A percentile compares a stretch with the other conserved stretches of the same genome.
These are phyloP conservation scores for Epinotia ramella DNA, from an alignment of 2,888 invertebrate species.

Conservation along the genomic window DNA sequence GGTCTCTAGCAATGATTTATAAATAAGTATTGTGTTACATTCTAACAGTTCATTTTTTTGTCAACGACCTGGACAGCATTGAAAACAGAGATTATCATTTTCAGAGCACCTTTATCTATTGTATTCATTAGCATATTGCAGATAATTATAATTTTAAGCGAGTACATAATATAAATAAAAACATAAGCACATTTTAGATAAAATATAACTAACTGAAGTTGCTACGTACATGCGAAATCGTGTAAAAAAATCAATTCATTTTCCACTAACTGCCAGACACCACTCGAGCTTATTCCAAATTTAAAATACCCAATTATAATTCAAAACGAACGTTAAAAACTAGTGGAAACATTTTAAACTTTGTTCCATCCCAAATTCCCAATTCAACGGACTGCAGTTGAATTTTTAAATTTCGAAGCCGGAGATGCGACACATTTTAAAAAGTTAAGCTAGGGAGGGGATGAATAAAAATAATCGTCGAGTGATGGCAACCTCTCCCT, in stretches of 20 bases:
- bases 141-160: no score
- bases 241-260: constrained; percentile 4
- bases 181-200: no score
- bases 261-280: not conserved
- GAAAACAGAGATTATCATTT: constrained; percentile 23
- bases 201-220: not conserved
- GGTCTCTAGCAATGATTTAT: constrained; percentile 69
- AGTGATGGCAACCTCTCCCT: constrained; percentile 71
- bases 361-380: constrained; percentile 42
- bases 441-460: constrained; percentile 50
- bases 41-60: constrained; percentile 52
- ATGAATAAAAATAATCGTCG: constrained; percentile 79
- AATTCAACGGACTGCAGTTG: constrained; percentile 44
- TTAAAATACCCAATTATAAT: constrained; percentile 40
- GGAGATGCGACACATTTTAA: constrained; percentile 43
- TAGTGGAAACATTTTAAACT: constrained; percentile 41
- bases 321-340: constrained; percentile 40
- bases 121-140: not conserved
- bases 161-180: no score
- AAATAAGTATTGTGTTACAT: constrained; percentile 63
- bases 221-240: not conserved
- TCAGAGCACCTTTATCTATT: not conserved
- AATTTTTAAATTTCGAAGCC: constrained; percentile 45
- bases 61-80: constrained; percentile 61
- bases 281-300: constrained; percentile 31